A percentile compares a stretch with the other conserved stretches of the same genome.
Conservation (phyloP, 2,113 vertebrate genomes). For the Apteryx mantelli region DNA sequence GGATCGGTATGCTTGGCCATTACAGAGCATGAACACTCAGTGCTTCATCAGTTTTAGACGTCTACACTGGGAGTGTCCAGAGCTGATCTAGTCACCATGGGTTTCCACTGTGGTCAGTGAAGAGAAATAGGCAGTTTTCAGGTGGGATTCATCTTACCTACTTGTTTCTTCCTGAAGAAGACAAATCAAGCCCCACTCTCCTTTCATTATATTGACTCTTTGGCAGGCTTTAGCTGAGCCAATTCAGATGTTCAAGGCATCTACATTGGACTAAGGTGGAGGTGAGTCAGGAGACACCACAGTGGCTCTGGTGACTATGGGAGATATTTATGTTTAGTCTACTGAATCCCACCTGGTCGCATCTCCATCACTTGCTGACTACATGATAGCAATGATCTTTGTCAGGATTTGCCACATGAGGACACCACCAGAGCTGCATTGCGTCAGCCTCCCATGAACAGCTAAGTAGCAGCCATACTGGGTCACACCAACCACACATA, state of each 20-base stretch:
- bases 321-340: neutral
- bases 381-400: neutral
- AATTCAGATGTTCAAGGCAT: neutral
- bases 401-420: neutral
- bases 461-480: neutral
- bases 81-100: neutral
- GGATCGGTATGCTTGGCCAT: neutral
- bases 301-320: neutral
- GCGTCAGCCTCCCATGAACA: neutral
- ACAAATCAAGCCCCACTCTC: neutral
- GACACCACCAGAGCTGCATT: neutral
- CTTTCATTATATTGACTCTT: neutral
- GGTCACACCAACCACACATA: neutral
- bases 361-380: neutral
- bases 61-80: neutral
- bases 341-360: neutral
- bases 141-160: neutral
- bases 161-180: neutral
- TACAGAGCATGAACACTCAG: neutral
- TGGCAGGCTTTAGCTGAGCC: neutral
- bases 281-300: neutral
- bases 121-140: neutral
- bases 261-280: neutral
- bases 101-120: neutral
- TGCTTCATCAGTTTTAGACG: neutral